These are phyloP conservation scores for Vombatus ursinus DNA, from an alignment of 2,113 vertebrate genomes.

Conservation along the genomic window DNA sequence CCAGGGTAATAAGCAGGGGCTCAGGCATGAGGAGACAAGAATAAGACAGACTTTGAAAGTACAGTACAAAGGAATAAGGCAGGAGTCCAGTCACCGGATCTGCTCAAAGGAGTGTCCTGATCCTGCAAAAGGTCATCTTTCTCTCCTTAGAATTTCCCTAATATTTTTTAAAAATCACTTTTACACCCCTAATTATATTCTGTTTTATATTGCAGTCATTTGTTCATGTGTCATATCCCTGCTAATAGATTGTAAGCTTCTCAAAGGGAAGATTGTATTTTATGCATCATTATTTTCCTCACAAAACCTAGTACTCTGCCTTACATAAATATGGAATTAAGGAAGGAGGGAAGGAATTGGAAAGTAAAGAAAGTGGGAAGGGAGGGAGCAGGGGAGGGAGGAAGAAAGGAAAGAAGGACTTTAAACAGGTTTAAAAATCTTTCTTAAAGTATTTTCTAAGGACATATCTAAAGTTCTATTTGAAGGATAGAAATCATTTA, in stretches of 20 bases:
- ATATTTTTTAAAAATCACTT: neutral
- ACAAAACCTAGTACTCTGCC: neutral
- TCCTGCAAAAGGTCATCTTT: neutral
- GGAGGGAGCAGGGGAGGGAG: too few species aligned
- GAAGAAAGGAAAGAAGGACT: too few species aligned
- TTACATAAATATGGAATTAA: neutral
- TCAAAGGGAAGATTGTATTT: neutral
- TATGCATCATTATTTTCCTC: neutral
- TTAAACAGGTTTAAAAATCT: too few species aligned
- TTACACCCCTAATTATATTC: neutral
- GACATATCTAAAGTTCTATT: too few species aligned
- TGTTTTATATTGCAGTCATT: neutral
- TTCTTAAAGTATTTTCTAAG: too few species aligned
- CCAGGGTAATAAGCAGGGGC: neutral
- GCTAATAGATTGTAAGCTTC: neutral
- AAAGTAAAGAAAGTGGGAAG: too few species aligned
- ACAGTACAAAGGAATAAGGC: neutral
- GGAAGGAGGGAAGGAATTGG: too few species aligned
- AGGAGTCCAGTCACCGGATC: neutral
- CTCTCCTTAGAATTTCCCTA: neutral
- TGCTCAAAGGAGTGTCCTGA: neutral
- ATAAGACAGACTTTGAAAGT: neutral
- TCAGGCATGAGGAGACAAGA: neutral
- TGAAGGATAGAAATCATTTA: too few species aligned
- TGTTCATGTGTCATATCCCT: neutral